Percentiles rank a stretch among this genome's conserved stretches.
Conservation (phyloP, 2,888 invertebrate genomes). For the Orthonychiurus folsomi region DNA sequence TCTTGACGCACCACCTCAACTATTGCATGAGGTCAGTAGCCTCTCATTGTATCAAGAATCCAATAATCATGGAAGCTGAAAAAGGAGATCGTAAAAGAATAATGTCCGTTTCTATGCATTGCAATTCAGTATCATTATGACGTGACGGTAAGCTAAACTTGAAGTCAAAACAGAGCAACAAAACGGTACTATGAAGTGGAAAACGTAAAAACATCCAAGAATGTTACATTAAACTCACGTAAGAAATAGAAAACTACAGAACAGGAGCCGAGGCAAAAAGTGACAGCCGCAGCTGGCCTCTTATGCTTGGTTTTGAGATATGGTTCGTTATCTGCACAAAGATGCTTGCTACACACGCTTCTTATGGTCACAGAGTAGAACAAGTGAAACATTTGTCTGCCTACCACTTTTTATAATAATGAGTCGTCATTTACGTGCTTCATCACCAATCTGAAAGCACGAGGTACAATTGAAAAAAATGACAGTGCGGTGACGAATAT, state of each 20-base stretch:
- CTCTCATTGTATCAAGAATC: too few relatives aligned
- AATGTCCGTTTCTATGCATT: too few relatives aligned
- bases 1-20: too few relatives aligned
- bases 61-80: too few relatives aligned
- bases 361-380: not conserved
- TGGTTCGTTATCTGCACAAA: too few relatives aligned
- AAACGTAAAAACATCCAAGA: not conserved
- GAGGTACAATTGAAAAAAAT: not conserved
- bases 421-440: not conserved
- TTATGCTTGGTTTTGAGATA: not conserved
- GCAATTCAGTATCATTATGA: too few relatives aligned
- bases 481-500: too few relatives aligned
- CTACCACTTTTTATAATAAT: not conserved
- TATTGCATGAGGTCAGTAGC: too few relatives aligned
- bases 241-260: not conserved
- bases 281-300: too few relatives aligned
- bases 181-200: not conserved
- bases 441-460: not conserved
- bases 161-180: not conserved
- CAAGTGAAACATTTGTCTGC: not conserved
- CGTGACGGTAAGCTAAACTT: too few relatives aligned
- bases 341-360: too few relatives aligned
- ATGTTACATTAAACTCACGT: not conserved
- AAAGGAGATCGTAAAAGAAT: too few relatives aligned
- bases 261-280: not conserved